Evolutionary conservation across 1,140 invertebrate genomes (phyloP).

Genomic region (Magallana gigas): DNA sequence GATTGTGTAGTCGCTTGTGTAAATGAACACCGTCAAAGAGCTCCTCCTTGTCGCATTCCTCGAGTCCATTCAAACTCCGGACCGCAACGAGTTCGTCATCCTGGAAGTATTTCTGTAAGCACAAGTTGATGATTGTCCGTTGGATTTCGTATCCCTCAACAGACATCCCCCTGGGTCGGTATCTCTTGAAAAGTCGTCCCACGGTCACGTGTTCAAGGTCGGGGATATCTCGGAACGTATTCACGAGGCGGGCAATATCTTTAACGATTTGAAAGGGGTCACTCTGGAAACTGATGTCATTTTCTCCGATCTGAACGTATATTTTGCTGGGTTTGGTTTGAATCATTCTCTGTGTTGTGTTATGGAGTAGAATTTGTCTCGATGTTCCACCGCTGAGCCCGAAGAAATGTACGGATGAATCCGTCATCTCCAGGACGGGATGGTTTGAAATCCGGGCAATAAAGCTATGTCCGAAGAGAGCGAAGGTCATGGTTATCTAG

Average conservation of each 20-base stretch:
- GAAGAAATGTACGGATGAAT: neutral
- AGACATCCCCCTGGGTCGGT: neutral
- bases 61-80: constrained; percentile 18
- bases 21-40: constrained; percentile 19
- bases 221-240: neutral
- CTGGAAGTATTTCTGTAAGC: neutral
- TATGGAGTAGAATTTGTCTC: neutral
- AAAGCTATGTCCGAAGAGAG: constrained; percentile 16
- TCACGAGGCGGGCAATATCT: neutral
- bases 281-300: constrained; percentile 2
- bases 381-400: neutral
- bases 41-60: constrained; percentile 8
- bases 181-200: neutral
- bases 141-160: constrained; percentile 1
- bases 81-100: neutral
- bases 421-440: neutral
- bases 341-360: neutral
- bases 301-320: neutral
- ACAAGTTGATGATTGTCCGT: constrained; percentile 8
- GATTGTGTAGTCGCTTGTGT: neutral
- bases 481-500: neutral
- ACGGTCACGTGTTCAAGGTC: neutral
- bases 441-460: neutral
- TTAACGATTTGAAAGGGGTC: constrained; percentile 22
- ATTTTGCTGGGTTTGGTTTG: neutral